phyloP scores from a whole-genome alignment of 2,113 vertebrate genomes.

The Chionis minor region DNA sequence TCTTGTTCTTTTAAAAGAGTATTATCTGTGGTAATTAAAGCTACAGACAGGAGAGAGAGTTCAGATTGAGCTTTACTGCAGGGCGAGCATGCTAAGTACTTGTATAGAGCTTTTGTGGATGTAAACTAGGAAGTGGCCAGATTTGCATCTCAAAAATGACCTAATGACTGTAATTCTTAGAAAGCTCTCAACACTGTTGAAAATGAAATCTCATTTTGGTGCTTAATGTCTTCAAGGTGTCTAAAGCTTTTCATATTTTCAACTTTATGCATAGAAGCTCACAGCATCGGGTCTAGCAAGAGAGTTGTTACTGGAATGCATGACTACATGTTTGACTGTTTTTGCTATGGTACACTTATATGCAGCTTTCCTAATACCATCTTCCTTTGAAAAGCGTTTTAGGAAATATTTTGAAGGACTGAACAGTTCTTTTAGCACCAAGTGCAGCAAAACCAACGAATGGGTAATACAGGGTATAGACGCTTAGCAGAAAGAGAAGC shows the following conservation, averaged over 20 bases:
- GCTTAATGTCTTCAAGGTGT: background rate
- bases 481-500: background rate
- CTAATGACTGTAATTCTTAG: background rate
- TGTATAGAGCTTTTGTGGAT: background rate
- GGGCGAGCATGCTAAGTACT: background rate
- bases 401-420: background rate
- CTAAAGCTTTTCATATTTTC: background rate
- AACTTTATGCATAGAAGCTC: background rate
- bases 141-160: background rate
- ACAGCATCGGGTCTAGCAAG: background rate
- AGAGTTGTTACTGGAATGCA: background rate
- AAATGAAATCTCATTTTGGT: background rate
- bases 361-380: background rate
- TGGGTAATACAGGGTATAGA: background rate
- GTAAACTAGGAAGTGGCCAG: background rate
- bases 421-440: background rate
- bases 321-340: background rate
- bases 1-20: background rate
- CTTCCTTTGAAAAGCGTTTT: background rate
- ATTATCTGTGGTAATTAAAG: background rate
- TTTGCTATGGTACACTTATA: background rate
- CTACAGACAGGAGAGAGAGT: background rate
- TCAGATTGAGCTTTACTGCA: background rate
- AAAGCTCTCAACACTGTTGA: background rate
- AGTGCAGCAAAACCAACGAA: background rate